Evolutionary conservation across 1,140 invertebrate genomes (phyloP), one percentile per base, ranked within the genome.

Genomic region (Agrypnia vestita): DNA sequence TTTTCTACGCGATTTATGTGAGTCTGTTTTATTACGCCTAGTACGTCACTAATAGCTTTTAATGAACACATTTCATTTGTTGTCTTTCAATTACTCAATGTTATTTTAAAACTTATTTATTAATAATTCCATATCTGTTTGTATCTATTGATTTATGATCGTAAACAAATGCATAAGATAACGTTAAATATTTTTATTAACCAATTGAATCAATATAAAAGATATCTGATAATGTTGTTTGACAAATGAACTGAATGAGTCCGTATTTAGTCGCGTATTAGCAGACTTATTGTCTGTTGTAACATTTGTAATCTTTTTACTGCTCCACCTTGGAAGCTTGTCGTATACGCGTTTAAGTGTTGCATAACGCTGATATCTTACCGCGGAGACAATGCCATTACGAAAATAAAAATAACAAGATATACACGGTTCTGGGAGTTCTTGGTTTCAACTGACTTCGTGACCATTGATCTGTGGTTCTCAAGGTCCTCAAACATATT

Each of bases 401-500:
- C 43, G 44, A 47, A 69, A 69, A 17, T 15, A 4, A 46, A 47
- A 69, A 69, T 47, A 21, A 11, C 17, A 8, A 35, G 19, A 25
- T 43, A 25, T 43, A 43, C 25, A n/a, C 25, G 13, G 19, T 49
- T 15, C 43, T 47, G 44, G 46, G 64, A 47, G 44, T n/a, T 69
- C 46, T 69, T 13, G 43, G n/a, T 69, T 46, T 8, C n/a, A 69
- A 19, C 25, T 19, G 17, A 17, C 46, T 69, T 69, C 64, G 46
- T 17, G 64, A 69, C 64, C 64, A 21, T n/a, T 69, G 64, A 43
- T 47, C 64, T 69, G 43, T n/a, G 46, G 12, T 15, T 47, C n/a
- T 69, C 64, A 69, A 69, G 64, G 64, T 69, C 64, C 21, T 0
- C 9, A 10, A 69, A 69, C 46, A 47, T 43, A 69, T 21, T 35